A percentile compares a stretch with the other conserved stretches of the same genome.
Evolutionary conservation across 2,797 vertebrate genomes (phyloP).

Genomic region (Artibeus jamaicensis): DNA sequence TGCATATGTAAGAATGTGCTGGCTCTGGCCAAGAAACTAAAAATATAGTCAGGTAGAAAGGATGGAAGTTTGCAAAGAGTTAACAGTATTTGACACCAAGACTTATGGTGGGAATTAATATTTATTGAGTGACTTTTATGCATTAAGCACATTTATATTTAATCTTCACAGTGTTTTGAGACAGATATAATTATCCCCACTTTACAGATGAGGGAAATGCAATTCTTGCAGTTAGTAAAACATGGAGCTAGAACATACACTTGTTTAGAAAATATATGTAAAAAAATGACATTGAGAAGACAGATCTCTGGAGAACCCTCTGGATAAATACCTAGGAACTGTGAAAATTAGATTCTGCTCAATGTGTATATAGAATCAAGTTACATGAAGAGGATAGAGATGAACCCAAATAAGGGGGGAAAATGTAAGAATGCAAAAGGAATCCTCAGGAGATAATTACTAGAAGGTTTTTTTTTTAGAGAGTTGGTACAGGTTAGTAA

Average conservation of each 20-base stretch:
- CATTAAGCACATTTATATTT: neutral
- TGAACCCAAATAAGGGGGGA: neutral
- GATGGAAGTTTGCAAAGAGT: neutral
- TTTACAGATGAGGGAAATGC: neutral
- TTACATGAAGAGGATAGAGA: neutral
- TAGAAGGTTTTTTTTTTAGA: neutral
- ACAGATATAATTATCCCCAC: neutral
- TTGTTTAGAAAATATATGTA: neutral
- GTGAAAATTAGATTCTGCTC: neutral
- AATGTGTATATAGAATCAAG: neutral
- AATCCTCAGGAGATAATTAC: neutral
- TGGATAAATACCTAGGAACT: neutral
- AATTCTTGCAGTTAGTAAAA: neutral
- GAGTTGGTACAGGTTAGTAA: neutral
- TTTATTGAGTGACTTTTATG: neutral
- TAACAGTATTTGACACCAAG: neutral
- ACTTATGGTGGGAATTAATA: neutral
- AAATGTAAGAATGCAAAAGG: neutral
- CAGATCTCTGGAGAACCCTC: neutral
- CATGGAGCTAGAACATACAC: neutral
- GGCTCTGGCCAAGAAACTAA: neutral
- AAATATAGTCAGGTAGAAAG: neutral
- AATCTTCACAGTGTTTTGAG: neutral
- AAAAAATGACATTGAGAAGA: neutral
- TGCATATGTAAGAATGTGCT: neutral